Base-by-base conservation (phyloP, 2,888 invertebrate genomes). In the Silvanus unidentatus region DNA sequence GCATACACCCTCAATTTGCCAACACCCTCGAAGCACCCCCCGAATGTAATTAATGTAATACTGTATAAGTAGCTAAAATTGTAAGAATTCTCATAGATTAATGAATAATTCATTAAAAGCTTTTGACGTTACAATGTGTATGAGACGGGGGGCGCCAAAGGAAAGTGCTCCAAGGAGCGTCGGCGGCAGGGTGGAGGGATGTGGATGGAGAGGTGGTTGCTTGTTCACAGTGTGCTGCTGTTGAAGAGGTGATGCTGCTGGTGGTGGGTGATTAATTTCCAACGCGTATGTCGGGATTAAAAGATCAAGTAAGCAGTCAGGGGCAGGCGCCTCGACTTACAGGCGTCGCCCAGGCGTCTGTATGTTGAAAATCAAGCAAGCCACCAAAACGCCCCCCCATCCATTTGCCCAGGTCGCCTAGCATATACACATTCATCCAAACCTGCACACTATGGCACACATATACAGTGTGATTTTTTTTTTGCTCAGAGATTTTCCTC, bases 201-300 rank as follows among this genome's bases (percentile, higher is more conserved):
- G 48, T 42, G 49, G 46, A 29, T 9, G 16, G 4, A 40, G 2
- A 39, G 22, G 14, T 13, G 16, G 35, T 3, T 39, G 39, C 42
- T 34, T 16, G n/a, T 16, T 32, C 38, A 32, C 37, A 13, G 22
- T 27, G 22, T n/a, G 38, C 6, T 29, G 39, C 44, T 53, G 54
- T 52, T 52, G 50, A 52, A 53, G 55, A 53, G 29, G 39, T 28
- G 40, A 40, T n/a, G 38, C 6, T 28, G 38, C 44, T 53, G 54
- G 53, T 52, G 50, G 29, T 46, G 64, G 65, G 70, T 70, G 70
- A 71, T 71, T 71, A 71, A 71, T 71, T 70, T 71, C 66, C 63
- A 60, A 59, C 69, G 69, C 67, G 70, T 69, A 70, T 68, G 70
- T 69, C 64, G 68, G 69, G 69, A 71, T 71, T 71, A 71, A 70